Conservation (phyloP, 2,888 invertebrate species). For the Coelopa pilipes region DNA sequence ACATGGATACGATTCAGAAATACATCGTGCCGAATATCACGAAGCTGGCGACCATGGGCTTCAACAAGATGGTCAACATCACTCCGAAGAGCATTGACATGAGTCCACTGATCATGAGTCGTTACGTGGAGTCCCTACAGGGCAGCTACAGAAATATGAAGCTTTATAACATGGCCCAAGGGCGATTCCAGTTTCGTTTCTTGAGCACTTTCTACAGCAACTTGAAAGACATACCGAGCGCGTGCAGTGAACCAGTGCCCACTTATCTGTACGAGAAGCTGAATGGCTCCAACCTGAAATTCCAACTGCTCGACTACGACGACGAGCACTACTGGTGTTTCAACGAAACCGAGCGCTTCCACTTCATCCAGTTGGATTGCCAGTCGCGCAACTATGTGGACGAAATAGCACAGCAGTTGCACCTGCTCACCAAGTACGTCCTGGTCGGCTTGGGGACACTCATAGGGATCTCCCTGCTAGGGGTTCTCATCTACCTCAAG, state of each 20-base stretch:
- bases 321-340: slow-evolving; percentile 64
- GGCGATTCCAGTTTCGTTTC: slow-evolving; percentile 48
- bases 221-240: not conserved
- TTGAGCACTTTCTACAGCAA: not conserved
- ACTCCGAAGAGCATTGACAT: not conserved
- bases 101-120: slow-evolving; percentile 33
- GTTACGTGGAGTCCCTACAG: slow-evolving; percentile 43
- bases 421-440: slow-evolving; percentile 47
- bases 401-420: slow-evolving; percentile 45
- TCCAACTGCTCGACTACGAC: slow-evolving; percentile 64
- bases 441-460: slow-evolving; percentile 48
- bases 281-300: slow-evolving; percentile 51
- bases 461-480: slow-evolving; percentile 46
- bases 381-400: slow-evolving; percentile 41
- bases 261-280: slow-evolving; percentile 32
- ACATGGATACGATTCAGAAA: not conserved
- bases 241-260: not conserved
- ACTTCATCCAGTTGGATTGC: slow-evolving; percentile 54
- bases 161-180: slow-evolving; percentile 43
- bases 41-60: not conserved
- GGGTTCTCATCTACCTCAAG: slow-evolving; percentile 66
- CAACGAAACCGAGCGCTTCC: slow-evolving; percentile 58
- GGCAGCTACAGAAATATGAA: slow-evolving; percentile 49
- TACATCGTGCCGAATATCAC: not conserved
- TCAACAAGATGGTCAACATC: not conserved